phyloP scores from a whole-genome alignment of 2,113 vertebrate species.

The Amphiprion percula region DNA sequence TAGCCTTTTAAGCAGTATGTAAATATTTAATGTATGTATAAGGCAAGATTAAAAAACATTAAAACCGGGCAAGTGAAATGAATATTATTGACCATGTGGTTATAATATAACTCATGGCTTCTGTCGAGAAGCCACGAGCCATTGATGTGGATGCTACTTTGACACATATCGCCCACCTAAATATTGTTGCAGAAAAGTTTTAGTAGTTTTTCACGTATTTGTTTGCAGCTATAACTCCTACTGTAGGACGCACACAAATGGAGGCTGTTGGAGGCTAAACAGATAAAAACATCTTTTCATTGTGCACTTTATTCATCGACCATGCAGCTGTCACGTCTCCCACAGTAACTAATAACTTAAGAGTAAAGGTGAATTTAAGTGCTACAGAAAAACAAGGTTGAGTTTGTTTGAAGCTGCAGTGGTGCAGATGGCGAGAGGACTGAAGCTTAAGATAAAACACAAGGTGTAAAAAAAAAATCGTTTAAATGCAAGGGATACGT shows the following conservation, averaged over 20 bases:
- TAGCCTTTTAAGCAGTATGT: not conserved
- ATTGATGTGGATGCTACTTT: no score
- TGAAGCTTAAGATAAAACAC: constrained; percentile 43
- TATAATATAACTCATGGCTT: no score
- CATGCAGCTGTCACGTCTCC: not conserved
- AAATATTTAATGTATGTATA: not conserved
- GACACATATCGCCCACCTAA: no score
- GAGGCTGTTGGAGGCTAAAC: no score
- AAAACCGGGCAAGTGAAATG: no score
- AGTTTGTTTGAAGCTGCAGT: constrained; percentile 41
- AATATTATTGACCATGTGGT: no score
- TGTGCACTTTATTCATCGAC: not conserved
- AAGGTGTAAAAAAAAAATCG: constrained; percentile 41
- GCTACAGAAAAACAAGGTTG: not conserved
- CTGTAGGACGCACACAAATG: no score
- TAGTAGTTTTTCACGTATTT: not conserved
- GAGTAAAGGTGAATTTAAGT: constrained; percentile 8
- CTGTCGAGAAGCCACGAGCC: no score
- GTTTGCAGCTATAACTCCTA: no score
- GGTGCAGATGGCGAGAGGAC: constrained; percentile 52
- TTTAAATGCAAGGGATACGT: constrained; percentile 51
- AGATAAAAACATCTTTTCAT: not conserved
- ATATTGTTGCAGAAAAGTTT: no score
- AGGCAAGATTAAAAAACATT: no score
- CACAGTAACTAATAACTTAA: not conserved